Evolutionary conservation across 2,797 vertebrate genomes (phyloP).

Genomic region (Carcharodon carcharias): DNA sequence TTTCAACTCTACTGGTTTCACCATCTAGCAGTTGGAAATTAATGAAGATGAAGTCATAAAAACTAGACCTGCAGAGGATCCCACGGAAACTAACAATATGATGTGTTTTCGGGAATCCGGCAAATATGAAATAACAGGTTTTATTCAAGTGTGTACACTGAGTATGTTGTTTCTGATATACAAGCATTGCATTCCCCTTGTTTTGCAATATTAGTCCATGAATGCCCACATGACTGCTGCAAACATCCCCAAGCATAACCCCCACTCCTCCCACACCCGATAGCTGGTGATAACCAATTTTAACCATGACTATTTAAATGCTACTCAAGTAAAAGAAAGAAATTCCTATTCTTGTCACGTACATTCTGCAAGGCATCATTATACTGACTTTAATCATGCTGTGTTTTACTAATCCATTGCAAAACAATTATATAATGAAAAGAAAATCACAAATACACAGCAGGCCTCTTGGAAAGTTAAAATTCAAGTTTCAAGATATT

Average conservation of each 20-base stretch:
- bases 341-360: background rate
- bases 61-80: background rate
- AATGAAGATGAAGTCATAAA: background rate
- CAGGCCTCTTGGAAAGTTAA: background rate
- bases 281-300: background rate
- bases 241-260: too few relatives aligned
- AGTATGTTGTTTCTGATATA: background rate
- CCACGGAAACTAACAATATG: background rate
- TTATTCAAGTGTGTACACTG: background rate
- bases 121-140: background rate
- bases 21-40: background rate
- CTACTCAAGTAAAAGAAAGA: background rate
- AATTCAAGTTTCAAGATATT: background rate
- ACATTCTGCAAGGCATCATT: background rate
- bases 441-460: background rate
- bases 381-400: background rate
- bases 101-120: background rate
- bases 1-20: background rate
- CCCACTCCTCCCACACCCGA: background rate
- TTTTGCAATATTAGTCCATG: background rate
- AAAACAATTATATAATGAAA: background rate
- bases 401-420: background rate
- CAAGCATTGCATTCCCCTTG: background rate
- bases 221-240: background rate
- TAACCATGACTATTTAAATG: background rate